Evolutionary conservation across 2,888 invertebrate species (phyloP).

Genomic region (Petrolisthes cinctipes): DNA sequence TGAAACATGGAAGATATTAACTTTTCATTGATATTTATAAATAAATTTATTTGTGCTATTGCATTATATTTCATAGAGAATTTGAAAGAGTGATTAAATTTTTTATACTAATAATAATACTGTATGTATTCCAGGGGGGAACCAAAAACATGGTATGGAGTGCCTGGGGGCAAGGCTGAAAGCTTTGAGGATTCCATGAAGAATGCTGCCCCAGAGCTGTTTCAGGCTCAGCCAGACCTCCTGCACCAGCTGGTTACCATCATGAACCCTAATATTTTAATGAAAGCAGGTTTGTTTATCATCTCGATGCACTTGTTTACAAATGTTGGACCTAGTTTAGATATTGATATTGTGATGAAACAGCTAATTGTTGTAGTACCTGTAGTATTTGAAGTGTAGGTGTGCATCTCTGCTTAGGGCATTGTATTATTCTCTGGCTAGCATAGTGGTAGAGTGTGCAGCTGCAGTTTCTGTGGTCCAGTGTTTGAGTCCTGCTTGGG

Average conservation of each 20-base stretch:
- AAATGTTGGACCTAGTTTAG: too few relatives aligned
- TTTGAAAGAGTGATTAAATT: background rate
- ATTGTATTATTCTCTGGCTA: too few relatives aligned
- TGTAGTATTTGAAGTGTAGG: too few relatives aligned
- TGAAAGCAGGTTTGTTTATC: conserved; percentile 76
- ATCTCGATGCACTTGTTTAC: background rate
- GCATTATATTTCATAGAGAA: too few relatives aligned
- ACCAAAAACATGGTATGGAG: conserved; percentile 98
- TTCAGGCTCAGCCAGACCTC: conserved; percentile 94
- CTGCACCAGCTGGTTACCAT: conserved; percentile 98
- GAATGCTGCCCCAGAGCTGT: conserved; percentile 95
- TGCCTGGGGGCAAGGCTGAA: conserved; percentile 92
- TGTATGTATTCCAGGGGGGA: conserved; percentile 79
- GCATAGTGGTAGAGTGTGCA: too few relatives aligned
- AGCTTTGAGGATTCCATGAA: conserved; percentile 96
- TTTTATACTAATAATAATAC: background rate
- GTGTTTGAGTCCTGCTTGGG: too few relatives aligned
- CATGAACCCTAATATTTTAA: conserved; percentile 96
- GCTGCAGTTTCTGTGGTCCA: too few relatives aligned
- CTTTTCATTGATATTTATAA: background rate
- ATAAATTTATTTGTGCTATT: background rate
- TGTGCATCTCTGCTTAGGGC: too few relatives aligned
- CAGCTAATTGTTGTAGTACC: too few relatives aligned
- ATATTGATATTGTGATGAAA: too few relatives aligned
- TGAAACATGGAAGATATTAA: background rate